A percentile compares a stretch with the other conserved stretches of the same genome.
phyloP scores from a whole-genome alignment of 1,140 invertebrate species.

The Mactra quadrangularis region DNA sequence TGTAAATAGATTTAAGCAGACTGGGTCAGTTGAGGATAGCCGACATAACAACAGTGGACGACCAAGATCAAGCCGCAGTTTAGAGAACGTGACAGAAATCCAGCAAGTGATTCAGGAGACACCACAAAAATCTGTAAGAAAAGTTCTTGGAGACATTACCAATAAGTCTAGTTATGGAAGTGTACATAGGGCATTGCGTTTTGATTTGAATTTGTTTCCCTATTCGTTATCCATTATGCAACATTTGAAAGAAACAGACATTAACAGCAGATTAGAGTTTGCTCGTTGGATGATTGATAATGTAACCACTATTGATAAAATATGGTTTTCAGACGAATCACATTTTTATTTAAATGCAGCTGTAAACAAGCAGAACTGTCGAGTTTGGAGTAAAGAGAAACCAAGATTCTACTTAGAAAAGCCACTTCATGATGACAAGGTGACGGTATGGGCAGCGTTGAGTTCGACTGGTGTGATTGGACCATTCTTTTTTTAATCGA shows the following conservation, averaged over 20 bases:
- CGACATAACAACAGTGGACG: too few species aligned
- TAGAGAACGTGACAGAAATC: not conserved
- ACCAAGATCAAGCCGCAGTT: too few species aligned
- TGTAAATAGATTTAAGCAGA: too few species aligned
- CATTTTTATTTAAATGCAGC: slow-evolving; percentile 30
- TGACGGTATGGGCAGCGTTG: not conserved
- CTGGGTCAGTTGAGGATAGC: too few species aligned
- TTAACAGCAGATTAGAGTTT: not conserved
- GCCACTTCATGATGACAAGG: slow-evolving; percentile 3
- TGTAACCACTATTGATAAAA: not conserved
- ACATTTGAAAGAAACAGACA: slow-evolving; percentile 1
- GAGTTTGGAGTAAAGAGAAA: slow-evolving; percentile 9
- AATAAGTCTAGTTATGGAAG: not conserved
- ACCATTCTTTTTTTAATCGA: slow-evolving; percentile 14
- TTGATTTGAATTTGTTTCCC: slow-evolving; percentile 1
- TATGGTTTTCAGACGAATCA: slow-evolving; percentile 11
- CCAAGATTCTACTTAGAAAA: slow-evolving; percentile 10
- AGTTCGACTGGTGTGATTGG: not conserved
- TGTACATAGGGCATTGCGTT: not conserved
- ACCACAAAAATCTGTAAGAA: too few species aligned
- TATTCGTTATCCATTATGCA: slow-evolving; percentile 7
- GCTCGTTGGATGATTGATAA: slow-evolving; percentile 6
- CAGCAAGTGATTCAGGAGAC: not conserved
- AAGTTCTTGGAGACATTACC: slow-evolving; percentile 3
- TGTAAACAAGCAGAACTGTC: slow-evolving; percentile 3